phyloP scores from a whole-genome alignment of 2,113 vertebrate genomes.

The Jaculus jaculus region DNA sequence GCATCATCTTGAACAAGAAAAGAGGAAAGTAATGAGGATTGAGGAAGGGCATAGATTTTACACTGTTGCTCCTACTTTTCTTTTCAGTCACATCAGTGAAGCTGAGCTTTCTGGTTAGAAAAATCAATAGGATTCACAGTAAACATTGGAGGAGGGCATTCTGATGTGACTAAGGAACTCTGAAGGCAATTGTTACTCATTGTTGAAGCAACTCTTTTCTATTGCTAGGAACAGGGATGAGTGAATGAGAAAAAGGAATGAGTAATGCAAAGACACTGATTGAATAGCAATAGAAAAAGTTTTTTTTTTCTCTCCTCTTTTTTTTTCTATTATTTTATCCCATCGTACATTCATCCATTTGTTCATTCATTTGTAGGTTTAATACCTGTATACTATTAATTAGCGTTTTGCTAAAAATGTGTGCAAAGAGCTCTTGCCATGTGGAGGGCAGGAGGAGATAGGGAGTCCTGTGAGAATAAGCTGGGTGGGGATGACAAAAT shows the following conservation, averaged over 20 bases:
- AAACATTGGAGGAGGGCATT: constrained; percentile 24
- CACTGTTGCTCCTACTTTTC: constrained; percentile 39
- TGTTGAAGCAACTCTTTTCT: constrained; percentile 14
- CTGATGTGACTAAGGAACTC: constrained; percentile 53
- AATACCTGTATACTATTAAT: neutral
- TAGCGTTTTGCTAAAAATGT: neutral
- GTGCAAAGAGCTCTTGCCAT: too few species aligned
- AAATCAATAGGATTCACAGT: constrained; percentile 57
- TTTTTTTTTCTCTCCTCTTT: neutral
- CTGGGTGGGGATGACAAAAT: too few species aligned
- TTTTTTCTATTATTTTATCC: neutral
- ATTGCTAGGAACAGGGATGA: neutral
- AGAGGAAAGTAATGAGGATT: constrained; percentile 65
- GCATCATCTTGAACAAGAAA: constrained; percentile 64
- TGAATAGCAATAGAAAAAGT: neutral
- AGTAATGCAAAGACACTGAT: neutral
- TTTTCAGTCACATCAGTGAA: constrained; percentile 58
- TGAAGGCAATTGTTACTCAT: constrained; percentile 4
- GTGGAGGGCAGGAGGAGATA: too few species aligned
- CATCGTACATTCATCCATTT: neutral
- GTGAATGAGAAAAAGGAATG: neutral
- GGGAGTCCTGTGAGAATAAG: too few species aligned
- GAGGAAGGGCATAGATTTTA: constrained; percentile 17
- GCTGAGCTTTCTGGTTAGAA: constrained; percentile 70
- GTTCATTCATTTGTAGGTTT: neutral